Percentiles rank a stretch among this genome's conserved stretches.
Evolutionary conservation across 2,113 vertebrate genomes (phyloP).

Genomic region (Myocastor coypus): DNA sequence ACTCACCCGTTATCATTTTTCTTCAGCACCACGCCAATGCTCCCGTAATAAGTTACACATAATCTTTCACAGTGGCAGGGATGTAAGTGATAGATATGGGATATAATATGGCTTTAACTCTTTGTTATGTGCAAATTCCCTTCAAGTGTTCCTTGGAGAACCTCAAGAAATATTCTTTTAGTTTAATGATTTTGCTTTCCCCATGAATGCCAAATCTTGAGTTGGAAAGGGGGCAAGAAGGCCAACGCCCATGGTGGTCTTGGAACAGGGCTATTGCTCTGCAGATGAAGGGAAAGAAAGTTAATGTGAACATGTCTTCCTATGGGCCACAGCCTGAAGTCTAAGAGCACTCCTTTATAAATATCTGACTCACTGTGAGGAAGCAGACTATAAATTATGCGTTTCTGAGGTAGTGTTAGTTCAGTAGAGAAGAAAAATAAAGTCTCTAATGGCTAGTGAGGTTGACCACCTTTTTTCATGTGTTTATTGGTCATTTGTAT

Average conservation of each 20-base stretch:
- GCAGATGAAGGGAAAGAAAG: neutral
- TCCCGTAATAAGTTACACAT: constrained; percentile 6
- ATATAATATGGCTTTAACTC: neutral
- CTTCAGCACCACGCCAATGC: neutral
- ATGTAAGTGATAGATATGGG: neutral
- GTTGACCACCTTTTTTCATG: neutral
- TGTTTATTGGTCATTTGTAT: neutral
- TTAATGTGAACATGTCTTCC: neutral
- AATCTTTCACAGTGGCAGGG: neutral
- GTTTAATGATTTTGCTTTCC: neutral
- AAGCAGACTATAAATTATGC: neutral
- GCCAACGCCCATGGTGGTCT: neutral
- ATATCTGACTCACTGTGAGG: neutral
- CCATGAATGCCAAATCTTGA: neutral
- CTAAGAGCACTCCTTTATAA: neutral
- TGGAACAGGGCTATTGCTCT: neutral
- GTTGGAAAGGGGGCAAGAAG: neutral
- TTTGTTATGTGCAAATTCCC: neutral
- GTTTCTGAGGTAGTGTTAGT: neutral
- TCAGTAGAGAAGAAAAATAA: neutral
- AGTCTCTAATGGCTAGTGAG: neutral
- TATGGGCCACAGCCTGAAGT: neutral
- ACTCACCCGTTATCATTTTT: neutral
- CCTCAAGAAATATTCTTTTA: neutral
- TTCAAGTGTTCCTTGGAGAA: constrained; percentile 15